Percentiles rank a stretch among this genome's conserved stretches.
phyloP scores from a whole-genome alignment of 2,888 invertebrate species.

The Aphidoletes aphidimyza region DNA sequence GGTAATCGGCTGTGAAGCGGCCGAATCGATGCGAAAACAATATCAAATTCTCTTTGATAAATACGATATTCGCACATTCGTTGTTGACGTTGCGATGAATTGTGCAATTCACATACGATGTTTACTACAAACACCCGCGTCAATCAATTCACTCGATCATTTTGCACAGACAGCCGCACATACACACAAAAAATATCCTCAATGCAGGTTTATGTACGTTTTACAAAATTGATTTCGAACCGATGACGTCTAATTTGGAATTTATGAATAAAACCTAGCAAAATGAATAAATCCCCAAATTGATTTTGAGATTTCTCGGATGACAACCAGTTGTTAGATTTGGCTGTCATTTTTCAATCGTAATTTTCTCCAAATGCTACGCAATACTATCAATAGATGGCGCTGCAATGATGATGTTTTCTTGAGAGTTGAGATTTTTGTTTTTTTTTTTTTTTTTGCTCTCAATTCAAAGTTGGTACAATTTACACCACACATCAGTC shows the following conservation, averaged over 20 bases:
- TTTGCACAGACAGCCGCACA: background rate
- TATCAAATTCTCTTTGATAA: background rate
- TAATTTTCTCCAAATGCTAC: no score
- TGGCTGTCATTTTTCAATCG: background rate
- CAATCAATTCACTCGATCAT: no score
- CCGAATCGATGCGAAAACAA: background rate
- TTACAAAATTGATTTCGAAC: no score
- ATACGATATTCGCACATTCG: background rate
- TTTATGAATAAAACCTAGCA: no score
- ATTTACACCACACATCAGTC: background rate
- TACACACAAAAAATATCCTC: background rate
- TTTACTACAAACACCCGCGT: background rate
- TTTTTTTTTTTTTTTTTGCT: background rate
- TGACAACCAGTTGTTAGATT: background rate
- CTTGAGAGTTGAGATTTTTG: no score
- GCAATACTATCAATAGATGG: background rate
- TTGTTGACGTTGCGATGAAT: background rate
- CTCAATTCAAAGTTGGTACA: background rate
- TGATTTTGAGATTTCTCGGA: background rate
- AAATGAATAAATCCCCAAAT: background rate
- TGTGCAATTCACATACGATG: slow-evolving; percentile 17
- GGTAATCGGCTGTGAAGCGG: no score
- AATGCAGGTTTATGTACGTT: no score
- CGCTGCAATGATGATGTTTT: no score
- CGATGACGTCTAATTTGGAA: slow-evolving; percentile 1